Evolutionary conservation across 2,888 invertebrate genomes (phyloP).

Genomic region (Gerris lacustris): DNA sequence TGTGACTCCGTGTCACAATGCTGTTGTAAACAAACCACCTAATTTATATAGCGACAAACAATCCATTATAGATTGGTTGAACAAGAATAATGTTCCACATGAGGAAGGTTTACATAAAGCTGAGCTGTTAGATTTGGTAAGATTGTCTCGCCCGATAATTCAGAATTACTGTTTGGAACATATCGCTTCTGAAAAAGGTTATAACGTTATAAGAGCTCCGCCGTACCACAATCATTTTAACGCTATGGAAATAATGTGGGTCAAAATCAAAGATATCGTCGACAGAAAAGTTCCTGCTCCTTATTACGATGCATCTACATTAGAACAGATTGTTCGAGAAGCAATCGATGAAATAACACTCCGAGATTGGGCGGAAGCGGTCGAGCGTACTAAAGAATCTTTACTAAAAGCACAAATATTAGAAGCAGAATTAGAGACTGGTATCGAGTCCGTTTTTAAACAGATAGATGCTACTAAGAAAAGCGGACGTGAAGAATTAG

Average conservation of each 20-base stretch:
- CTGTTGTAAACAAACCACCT: not conserved
- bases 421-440: not conserved
- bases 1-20: not conserved
- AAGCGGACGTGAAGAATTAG: not conserved
- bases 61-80: not conserved
- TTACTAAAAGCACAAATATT: not conserved
- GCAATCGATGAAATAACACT: not conserved
- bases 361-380: not conserved
- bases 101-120: not conserved
- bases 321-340: not conserved
- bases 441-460: not conserved
- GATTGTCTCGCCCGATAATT: not conserved
- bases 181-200: not conserved
- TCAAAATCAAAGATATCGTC: not conserved
- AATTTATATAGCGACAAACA: not conserved
- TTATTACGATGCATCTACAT: not conserved
- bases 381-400: not conserved
- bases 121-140: not conserved
- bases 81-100: not conserved
- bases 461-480: not conserved
- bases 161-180: not conserved
- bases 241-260: not conserved
- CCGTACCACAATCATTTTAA: not conserved
- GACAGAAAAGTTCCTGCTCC: not conserved
- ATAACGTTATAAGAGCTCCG: not conserved